A percentile compares a stretch with the other conserved stretches of the same genome.
phyloP scores from a whole-genome alignment of 2,797 vertebrate genomes.

The Bradypodion pumilum region DNA sequence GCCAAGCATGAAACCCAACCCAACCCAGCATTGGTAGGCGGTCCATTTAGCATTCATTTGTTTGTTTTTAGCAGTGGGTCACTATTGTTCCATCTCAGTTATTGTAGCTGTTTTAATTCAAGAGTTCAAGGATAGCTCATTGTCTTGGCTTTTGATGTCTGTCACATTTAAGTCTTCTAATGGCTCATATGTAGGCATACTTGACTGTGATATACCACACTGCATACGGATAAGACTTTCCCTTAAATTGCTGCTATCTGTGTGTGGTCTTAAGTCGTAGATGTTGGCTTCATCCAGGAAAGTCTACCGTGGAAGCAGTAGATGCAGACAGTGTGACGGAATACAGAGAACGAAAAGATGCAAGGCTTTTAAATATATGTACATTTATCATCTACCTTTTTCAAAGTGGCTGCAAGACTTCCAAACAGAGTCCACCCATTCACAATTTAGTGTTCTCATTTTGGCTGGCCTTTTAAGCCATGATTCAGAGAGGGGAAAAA shows the following conservation, averaged over 20 bases:
- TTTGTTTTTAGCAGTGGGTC: neutral
- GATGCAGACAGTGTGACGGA: slow-evolving; percentile 3
- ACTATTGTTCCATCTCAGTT: neutral
- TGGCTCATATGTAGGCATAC: rapidly evolving
- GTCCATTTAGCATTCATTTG: slow-evolving; percentile 24
- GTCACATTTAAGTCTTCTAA: neutral
- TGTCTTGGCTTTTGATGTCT: slow-evolving; percentile 24
- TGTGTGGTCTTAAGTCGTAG: neutral
- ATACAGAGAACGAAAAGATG: neutral
- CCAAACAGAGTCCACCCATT: slow-evolving; percentile 20
- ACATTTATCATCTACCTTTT: neutral
- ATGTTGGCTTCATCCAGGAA: rapidly evolving
- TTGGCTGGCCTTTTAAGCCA: slow-evolving; percentile 63
- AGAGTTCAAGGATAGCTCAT: slow-evolving; percentile 49
- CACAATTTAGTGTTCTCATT: slow-evolving; percentile 41
- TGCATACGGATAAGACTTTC: rapidly evolving
- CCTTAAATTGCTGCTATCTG: neutral
- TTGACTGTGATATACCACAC: neutral
- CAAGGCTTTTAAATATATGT: rapidly evolving
- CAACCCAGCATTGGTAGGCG: slow-evolving; percentile 4
- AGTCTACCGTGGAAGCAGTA: rapidly evolving
- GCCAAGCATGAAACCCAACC: slow-evolving; percentile 26
- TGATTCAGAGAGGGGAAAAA: slow-evolving; percentile 71
- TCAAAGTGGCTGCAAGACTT: neutral
- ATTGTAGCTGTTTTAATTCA: slow-evolving; percentile 32